Conservation (phyloP, 2,113 vertebrate genomes). For the Lanius collurio region DNA sequence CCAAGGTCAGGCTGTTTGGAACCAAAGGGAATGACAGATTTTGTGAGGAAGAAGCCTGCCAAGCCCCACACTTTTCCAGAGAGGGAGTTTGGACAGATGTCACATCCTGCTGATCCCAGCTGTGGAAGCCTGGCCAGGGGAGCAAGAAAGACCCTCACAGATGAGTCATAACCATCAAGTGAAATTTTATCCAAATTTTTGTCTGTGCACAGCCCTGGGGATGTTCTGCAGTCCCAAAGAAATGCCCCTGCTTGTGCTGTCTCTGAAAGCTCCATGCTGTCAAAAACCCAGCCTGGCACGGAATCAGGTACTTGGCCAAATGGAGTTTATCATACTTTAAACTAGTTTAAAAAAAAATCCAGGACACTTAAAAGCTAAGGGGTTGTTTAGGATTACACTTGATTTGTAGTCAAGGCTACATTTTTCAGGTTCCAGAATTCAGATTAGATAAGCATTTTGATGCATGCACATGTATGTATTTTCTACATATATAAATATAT, state of each 20-base stretch:
- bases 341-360: not conserved
- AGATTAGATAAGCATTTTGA: not conserved
- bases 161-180: not conserved
- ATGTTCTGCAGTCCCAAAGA: not conserved
- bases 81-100: constrained; percentile 23
- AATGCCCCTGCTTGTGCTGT: not conserved
- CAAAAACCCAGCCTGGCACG: not conserved
- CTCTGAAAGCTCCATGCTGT: not conserved
- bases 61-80: not conserved
- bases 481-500: not conserved
- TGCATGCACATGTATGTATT: not conserved
- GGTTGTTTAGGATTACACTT: not conserved
- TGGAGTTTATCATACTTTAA: not conserved
- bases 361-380: not conserved
- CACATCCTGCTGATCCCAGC: constrained; percentile 56
- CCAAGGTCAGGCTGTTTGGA: constrained; percentile 10
- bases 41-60: constrained; percentile 26
- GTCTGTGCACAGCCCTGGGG: not conserved
- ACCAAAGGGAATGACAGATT: not conserved
- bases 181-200: not conserved
- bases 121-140: not conserved
- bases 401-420: not conserved
- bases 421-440: not conserved
- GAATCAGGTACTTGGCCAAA: not conserved
- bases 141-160: not conserved